Conservation (phyloP, 2,888 invertebrate species). For the Scaptomyza flava region DNA sequence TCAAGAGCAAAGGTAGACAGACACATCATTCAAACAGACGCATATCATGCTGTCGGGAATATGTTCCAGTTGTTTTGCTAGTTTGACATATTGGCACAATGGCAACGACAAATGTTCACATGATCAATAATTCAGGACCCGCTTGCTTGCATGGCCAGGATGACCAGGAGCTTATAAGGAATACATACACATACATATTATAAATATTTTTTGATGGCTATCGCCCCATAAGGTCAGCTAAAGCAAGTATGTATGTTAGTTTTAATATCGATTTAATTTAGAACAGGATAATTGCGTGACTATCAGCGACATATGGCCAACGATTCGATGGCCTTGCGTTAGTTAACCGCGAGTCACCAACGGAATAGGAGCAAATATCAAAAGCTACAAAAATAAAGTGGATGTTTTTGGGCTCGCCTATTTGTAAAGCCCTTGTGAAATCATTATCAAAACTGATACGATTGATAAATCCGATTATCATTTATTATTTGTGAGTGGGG, state of each 20-base stretch:
- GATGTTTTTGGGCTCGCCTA: constrained; percentile 15
- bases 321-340: constrained; percentile 42
- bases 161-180: constrained; percentile 21
- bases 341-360: constrained; percentile 47
- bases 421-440: constrained; percentile 53
- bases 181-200: not conserved
- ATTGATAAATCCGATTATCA: constrained; percentile 27
- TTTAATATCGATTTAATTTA: constrained; percentile 65
- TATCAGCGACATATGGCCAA: constrained; percentile 61
- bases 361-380: constrained; percentile 14
- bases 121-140: constrained; percentile 62
- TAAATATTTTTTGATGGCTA: not conserved
- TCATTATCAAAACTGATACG: not conserved
- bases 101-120: constrained; percentile 57
- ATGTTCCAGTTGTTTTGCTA: not conserved
- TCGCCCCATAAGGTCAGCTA: constrained; percentile 5
- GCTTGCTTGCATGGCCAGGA: constrained; percentile 31
- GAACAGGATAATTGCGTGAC: constrained; percentile 74
- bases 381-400: constrained; percentile 1
- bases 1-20: constrained; percentile 15
- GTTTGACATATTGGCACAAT: constrained; percentile 20
- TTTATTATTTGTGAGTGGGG: constrained; percentile 3
- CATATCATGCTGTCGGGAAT: not conserved
- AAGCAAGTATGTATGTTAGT: not conserved
- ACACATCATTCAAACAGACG: constrained; percentile 3